Evolutionary conservation across 2,113 vertebrate species (phyloP).

Genomic region (Paedocypris sp.): DNA sequence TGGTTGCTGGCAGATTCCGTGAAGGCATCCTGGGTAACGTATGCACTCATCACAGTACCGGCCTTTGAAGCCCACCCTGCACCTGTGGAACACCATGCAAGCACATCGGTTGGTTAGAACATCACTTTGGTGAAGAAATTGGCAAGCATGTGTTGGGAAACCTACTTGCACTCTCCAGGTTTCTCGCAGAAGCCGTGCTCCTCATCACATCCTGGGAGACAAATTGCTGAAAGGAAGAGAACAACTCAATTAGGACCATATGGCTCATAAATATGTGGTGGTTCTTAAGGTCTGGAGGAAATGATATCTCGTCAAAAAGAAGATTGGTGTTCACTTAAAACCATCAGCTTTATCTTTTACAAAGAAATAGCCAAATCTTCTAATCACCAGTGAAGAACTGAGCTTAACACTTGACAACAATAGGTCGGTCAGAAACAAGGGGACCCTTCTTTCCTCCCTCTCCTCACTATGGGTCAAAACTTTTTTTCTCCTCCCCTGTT

Average conservation of each 20-base stretch:
- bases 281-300: too few species aligned
- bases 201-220: conserved; percentile 88
- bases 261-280: too few species aligned
- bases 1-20: conserved; percentile 92
- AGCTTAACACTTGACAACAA: conserved; percentile 62
- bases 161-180: conserved; percentile 97
- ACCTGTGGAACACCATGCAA: conserved; percentile 56
- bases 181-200: conserved; percentile 90
- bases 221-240: conserved; percentile 70
- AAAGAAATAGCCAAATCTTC: conserved; percentile 55
- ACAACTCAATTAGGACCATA: conserved; percentile 22
- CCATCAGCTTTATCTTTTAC: conserved; percentile 44
- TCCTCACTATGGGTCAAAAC: conserved; percentile 90
- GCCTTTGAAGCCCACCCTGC: conserved; percentile 93
- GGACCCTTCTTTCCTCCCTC: conserved; percentile 54
- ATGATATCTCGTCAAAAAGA: conserved; percentile 31
- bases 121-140: background rate
- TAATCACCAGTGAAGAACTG: conserved; percentile 57
- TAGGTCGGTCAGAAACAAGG: conserved; percentile 71
- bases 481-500: conserved; percentile 67
- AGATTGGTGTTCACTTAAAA: conserved; percentile 24
- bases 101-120: background rate
- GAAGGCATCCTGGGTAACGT: conserved; percentile 91
- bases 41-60: conserved; percentile 96
- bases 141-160: too few species aligned